Base-by-base conservation (phyloP, 2,797 vertebrate genomes). In the Lates japonicus region DNA sequence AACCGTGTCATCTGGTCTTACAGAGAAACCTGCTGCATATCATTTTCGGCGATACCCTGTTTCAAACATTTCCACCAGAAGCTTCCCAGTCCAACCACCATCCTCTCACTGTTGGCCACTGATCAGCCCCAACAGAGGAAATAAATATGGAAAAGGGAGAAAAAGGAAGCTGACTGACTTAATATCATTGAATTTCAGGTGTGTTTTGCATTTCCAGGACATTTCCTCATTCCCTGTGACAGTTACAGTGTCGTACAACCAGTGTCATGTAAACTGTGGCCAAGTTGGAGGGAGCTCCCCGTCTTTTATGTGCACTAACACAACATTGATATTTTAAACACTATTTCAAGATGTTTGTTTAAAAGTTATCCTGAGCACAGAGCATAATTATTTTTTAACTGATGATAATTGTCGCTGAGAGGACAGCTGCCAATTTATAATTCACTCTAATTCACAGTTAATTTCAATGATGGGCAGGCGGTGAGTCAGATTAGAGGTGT, bases 281-380 rank as follows among this genome's bases (percentile, higher is more conserved):
- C 80, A 81, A 66, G 77, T 76, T 54, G 44, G 42, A 73, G 76
- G 76, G 75, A 66, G 57, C 64, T 46, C 63, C 79, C 22, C 0
- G 29, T 90, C 75, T 87, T 69, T 84, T 70, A 74, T 81, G 91
- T 89, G 81, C 90, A 86, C 91, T 92, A 92, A 92, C 84, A 77
- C 68, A 63, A 81, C 57, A 39, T 84, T 80, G 81, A 88, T 84
- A 81, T 91, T 89, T 90, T 84, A 84, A 92, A 94, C 91, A 92
- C 87, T 84, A 88, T 87, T 92, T 87, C 70, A 84, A 85, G 37
- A 64, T 46, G 78, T 88, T 81, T 87, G 74, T 90, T 81, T 67
- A 9, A 67, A 72, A 52, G 55, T 74, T 66, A 64, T 73, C 57
- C 58, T 80, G 76, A 89, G 85, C 82, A 84, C 83, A 85, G 69